These are phyloP conservation scores for Oceanodroma leucorhoa DNA, from an alignment of 2,797 vertebrate genomes.

Conservation along the genomic window DNA sequence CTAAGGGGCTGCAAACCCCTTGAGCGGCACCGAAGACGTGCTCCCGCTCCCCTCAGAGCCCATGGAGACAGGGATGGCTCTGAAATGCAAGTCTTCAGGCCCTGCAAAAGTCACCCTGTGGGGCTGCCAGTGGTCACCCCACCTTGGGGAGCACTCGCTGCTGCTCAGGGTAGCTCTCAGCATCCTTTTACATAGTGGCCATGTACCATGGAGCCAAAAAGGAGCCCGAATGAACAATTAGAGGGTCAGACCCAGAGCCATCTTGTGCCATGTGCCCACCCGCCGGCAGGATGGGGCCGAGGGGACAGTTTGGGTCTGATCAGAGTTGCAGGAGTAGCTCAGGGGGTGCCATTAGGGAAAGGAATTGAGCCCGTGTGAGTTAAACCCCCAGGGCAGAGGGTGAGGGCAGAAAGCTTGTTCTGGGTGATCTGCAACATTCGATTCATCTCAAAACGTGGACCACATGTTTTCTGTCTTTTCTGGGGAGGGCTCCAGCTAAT, in stretches of 20 bases:
- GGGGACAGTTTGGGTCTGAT: not conserved
- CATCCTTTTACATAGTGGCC: accelerated
- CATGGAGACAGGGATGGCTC: too few relatives aligned
- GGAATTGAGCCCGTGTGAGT: not conserved
- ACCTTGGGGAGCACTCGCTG: accelerated
- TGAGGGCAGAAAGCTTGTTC: not conserved
- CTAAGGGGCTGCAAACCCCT: not conserved
- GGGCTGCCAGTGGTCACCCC: not conserved
- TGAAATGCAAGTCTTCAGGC: not conserved
- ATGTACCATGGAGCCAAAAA: not conserved
- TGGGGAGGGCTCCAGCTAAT: not conserved
- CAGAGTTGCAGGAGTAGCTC: accelerated
- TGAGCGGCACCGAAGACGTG: accelerated
- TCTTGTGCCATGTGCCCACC: not conserved
- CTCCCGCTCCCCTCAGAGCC: not conserved
- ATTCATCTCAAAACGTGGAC: not conserved
- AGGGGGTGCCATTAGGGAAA: not conserved
- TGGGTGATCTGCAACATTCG: not conserved
- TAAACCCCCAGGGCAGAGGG: not conserved
- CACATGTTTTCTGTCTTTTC: not conserved
- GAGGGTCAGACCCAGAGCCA: not conserved
- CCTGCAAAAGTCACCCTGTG: not conserved
- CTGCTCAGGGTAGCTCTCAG: not conserved
- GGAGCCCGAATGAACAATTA: not conserved
- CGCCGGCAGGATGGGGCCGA: not conserved